Conservation (phyloP, 2,888 invertebrate genomes). For the Baronia brevicornis region DNA sequence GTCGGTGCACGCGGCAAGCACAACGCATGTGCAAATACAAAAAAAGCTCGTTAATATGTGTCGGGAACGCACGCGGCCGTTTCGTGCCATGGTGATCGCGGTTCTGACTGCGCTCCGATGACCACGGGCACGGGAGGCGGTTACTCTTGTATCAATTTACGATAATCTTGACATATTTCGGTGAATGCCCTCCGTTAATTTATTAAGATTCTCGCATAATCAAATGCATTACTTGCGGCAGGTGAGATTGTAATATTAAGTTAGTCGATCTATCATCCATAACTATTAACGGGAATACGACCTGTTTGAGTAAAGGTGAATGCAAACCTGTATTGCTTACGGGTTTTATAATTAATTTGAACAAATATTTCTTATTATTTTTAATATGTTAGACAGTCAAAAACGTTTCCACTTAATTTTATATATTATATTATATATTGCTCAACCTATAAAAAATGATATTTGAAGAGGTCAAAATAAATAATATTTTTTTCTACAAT, state of each 20-base stretch:
- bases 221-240: conserved; percentile 6
- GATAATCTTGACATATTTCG: conserved; percentile 54
- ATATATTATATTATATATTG: no score
- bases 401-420: no score
- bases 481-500: no score
- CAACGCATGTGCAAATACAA: conserved; percentile 30
- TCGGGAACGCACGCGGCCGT: conserved; percentile 41
- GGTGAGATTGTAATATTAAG: conserved; percentile 3
- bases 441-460: no score
- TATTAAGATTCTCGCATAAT: conserved; percentile 15
- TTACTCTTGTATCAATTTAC: conserved; percentile 30
- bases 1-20: conserved; percentile 29
- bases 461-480: no score
- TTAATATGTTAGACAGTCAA: no score
- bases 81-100: conserved; percentile 51
- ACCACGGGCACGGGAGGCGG: conserved; percentile 31
- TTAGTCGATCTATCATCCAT: neutral
- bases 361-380: no score
- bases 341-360: no score
- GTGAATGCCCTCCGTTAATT: conserved; percentile 60
- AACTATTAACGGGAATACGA: conserved; percentile 1
- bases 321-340: no score
- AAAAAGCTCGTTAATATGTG: conserved; percentile 24
- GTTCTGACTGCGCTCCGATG: conserved; percentile 51
- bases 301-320: no score